Conservation (phyloP, 1,140 invertebrate species). For the Dryas iulia region DNA sequence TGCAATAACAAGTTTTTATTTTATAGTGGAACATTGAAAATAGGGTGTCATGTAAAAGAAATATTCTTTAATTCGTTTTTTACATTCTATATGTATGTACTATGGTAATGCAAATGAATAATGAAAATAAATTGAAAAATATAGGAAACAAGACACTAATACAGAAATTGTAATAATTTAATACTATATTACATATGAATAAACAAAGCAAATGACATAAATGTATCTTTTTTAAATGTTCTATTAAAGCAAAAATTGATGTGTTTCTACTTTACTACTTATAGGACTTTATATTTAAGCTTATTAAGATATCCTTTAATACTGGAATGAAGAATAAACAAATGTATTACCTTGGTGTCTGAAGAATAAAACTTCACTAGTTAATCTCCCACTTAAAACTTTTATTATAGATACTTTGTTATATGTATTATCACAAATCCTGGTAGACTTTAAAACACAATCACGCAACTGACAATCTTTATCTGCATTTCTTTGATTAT, state of each 20-base stretch:
- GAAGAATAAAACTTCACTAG: constrained; percentile 78
- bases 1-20: too few species aligned
- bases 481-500: constrained; percentile 75
- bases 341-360: constrained; percentile 62
- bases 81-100: too few species aligned
- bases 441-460: constrained; percentile 82
- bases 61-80: too few species aligned
- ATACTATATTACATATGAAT: too few species aligned
- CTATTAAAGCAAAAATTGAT: background rate
- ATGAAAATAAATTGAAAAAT: too few species aligned
- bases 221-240: background rate
- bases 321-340: constrained; percentile 15
- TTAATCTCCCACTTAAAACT: constrained; percentile 81
- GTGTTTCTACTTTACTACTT: background rate
- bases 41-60: too few species aligned
- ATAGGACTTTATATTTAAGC: background rate
- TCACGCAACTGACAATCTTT: constrained; percentile 78
- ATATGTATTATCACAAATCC: constrained; percentile 82
- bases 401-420: constrained; percentile 82
- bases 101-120: too few species aligned
- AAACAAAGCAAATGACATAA: too few species aligned
- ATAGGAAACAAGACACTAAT: too few species aligned
- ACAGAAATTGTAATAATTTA: too few species aligned
- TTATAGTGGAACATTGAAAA: too few species aligned
- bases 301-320: background rate